These are phyloP conservation scores for Callorhinus ursinus DNA, from an alignment of 2,113 vertebrate genomes.

Conservation along the genomic window DNA sequence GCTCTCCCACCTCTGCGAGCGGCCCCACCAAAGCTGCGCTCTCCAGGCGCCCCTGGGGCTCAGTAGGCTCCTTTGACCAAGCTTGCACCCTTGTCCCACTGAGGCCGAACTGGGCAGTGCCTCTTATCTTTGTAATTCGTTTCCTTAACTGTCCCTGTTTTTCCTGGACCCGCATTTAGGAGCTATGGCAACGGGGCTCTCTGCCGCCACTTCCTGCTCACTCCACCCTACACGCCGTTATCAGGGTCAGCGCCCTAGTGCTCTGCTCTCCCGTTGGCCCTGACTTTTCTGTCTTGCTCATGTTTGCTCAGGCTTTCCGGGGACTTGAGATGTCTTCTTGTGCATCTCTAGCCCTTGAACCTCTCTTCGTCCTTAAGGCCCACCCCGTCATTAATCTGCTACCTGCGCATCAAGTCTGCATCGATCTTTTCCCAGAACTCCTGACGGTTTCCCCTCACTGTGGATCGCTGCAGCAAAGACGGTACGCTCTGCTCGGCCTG, in stretches of 20 bases:
- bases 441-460: not conserved
- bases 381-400: not conserved
- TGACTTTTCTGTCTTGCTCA: too few species aligned
- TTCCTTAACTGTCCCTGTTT: not conserved
- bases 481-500: fast-evolving
- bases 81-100: fast-evolving
- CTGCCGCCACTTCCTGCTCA: too few species aligned
- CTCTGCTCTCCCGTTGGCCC: not conserved
- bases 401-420: too few species aligned
- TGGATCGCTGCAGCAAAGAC: too few species aligned
- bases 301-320: not conserved
- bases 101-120: not conserved
- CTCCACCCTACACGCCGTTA: fast-evolving
- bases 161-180: not conserved
- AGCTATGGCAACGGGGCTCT: fast-evolving
- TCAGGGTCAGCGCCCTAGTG: not conserved
- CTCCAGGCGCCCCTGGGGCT: too few species aligned
- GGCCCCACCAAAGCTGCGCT: fast-evolving
- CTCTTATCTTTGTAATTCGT: not conserved
- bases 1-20: not conserved
- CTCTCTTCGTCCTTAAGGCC: not conserved
- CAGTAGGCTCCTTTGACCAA: not conserved
- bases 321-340: not conserved
- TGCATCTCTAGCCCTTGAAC: not conserved
- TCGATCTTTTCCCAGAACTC: not conserved